Conservation (phyloP, 2,797 vertebrate species). For the Acipenser ruthenus region DNA sequence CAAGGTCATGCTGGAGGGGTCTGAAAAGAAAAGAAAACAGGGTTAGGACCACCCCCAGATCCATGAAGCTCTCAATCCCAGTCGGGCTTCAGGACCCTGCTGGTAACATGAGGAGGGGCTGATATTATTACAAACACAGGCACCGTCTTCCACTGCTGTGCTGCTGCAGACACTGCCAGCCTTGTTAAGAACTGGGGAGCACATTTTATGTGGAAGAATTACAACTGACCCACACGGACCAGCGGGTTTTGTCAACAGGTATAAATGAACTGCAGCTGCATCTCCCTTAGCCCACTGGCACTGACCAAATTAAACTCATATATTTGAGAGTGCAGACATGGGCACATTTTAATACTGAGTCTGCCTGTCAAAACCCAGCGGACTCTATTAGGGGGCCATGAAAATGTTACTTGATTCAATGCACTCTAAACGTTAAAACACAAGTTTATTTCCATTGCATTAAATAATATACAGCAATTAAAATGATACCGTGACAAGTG, state of each 20-base stretch:
- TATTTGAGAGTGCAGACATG: not conserved
- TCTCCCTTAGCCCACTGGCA: not conserved
- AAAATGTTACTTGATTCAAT: not conserved
- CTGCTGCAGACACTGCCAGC: not conserved
- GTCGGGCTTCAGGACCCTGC: not conserved
- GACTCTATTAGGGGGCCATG: not conserved
- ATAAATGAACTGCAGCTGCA: not conserved
- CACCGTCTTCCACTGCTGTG: not conserved
- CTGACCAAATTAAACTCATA: constrained; percentile 11
- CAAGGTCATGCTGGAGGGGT: constrained; percentile 24
- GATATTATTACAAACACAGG: not conserved
- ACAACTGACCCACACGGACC: not conserved
- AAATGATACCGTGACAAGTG: not conserved
- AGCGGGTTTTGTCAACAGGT: not conserved
- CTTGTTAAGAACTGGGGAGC: not conserved
- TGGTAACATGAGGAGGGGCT: not conserved
- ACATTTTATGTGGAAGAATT: not conserved
- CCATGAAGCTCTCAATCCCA: not conserved
- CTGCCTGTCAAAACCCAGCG: not conserved
- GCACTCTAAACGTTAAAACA: not conserved
- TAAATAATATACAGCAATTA: not conserved
- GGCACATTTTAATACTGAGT: not conserved
- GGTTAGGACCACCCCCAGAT: not conserved
- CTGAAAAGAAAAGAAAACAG: constrained; percentile 22
- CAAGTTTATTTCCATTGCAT: not conserved